Base-by-base conservation (phyloP, 2,113 vertebrate species). In the Xenopus laevis region DNA sequence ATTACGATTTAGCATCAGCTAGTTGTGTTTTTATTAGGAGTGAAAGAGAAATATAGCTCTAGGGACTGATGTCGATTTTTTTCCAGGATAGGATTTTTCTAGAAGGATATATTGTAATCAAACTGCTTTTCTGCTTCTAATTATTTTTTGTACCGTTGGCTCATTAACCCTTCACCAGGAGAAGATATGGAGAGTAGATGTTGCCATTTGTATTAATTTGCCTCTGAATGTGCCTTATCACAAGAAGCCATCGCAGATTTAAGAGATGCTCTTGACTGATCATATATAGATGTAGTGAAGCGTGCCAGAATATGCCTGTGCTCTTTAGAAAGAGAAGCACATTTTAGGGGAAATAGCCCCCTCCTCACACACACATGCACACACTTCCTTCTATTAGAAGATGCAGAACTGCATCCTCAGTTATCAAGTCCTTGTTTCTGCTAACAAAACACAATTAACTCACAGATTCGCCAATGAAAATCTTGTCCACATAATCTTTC, bases 261-360 rank as follows among this genome's bases (percentile, higher is more conserved):
- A 30, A 33, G 57, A 68, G 72, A 68, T 53, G 65, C 72, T 67
- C 21, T 58, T 13, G 72, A 17, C 64, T 67, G 72, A 74, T 75
- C 72, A 75, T 59, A 75, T 44, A 61, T 57, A 68, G 65, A 75
- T 75, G 64, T 75, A 75, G 44, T 62, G 72, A 12, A 62, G 72
- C 72, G 65, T 68, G 58, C 16, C 30, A 58, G 30, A 62, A 75
- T 68, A 53, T n/a, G 57, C 55, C 63, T 50, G 45, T 68, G 72
- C 73, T 75, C 65, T 75, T 75, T 62, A 68, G 73, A 75, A 75
- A 75, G n/a, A 75, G 58, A 69, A 13, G 17, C 73, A 68, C 65
- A 59, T 75, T 69, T 75, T 47, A 66, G 58, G 33, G 30, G 65
- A 62, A 53, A 60, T 21, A 50, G 55, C 23, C 63, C 40, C 46